phyloP scores from a whole-genome alignment of 2,888 invertebrate genomes.

The Mesorhabditis belari region DNA sequence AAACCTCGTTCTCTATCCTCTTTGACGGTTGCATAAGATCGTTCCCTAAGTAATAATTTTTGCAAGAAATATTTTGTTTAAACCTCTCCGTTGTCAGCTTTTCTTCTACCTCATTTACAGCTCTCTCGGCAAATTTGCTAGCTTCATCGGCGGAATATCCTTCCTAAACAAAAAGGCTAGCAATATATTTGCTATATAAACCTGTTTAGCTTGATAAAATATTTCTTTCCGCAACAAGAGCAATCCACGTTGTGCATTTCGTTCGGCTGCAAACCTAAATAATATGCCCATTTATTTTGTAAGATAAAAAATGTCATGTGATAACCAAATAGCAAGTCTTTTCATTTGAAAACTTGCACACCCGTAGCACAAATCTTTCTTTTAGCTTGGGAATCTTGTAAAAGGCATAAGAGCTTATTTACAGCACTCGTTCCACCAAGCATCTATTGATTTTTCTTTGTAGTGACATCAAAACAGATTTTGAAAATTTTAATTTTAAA shows the following conservation, averaged over 20 bases:
- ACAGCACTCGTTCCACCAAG: too few relatives aligned
- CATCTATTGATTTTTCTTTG: too few relatives aligned
- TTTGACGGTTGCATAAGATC: slow-evolving; percentile 3
- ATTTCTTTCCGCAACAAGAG: slow-evolving; percentile 35
- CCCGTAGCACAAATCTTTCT: too few relatives aligned
- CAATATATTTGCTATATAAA: neutral
- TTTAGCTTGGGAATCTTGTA: too few relatives aligned
- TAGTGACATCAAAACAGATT: too few relatives aligned
- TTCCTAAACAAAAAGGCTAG: slow-evolving; percentile 1
- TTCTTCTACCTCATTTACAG: slow-evolving; percentile 26
- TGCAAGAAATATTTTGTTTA: neutral
- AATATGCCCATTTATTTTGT: too few relatives aligned
- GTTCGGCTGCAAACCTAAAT: neutral
- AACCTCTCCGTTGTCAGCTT: slow-evolving; percentile 15
- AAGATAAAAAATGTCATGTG: too few relatives aligned
- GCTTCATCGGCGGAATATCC: slow-evolving; percentile 29
- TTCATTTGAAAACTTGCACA: too few relatives aligned
- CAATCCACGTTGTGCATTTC: slow-evolving; percentile 14
- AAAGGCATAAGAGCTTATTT: too few relatives aligned
- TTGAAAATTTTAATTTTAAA: too few relatives aligned
- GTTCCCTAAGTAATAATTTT: neutral
- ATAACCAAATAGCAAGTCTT: too few relatives aligned
- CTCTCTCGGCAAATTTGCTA: slow-evolving; percentile 23
- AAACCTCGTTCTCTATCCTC: slow-evolving; percentile 12
- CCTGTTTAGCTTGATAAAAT: slow-evolving; percentile 42